A percentile compares a stretch with the other conserved stretches of the same genome.
Conservation (phyloP, 2,888 invertebrate genomes). For the Heliconius erato region DNA sequence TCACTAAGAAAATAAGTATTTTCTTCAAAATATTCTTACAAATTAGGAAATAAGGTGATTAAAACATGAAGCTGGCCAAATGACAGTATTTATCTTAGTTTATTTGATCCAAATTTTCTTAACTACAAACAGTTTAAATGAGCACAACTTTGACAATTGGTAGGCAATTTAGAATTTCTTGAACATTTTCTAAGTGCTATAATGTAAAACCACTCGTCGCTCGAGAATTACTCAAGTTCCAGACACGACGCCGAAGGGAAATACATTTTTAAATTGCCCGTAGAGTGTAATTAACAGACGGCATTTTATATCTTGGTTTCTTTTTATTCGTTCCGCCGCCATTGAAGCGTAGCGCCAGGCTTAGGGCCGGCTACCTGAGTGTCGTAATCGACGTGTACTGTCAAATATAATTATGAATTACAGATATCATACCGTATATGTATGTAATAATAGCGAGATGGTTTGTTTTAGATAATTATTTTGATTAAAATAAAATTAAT, state of each 20-base stretch:
- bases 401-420: slow-evolving; percentile 36
- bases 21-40: not conserved
- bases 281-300: slow-evolving; percentile 61
- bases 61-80: not conserved
- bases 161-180: not conserved
- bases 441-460: not conserved
- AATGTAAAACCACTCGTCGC: slow-evolving; percentile 14
- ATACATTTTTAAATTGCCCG: slow-evolving; percentile 48
- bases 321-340: slow-evolving; percentile 59
- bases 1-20: not conserved
- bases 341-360: slow-evolving; percentile 64
- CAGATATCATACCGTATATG: not conserved
- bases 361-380: slow-evolving; percentile 46
- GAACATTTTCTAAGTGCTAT: not conserved
- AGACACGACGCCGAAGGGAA: slow-evolving; percentile 40
- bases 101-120: not conserved
- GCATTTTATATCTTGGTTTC: slow-evolving; percentile 61
- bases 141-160: not conserved
- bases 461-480: not conserved
- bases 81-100: not conserved
- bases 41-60: not conserved
- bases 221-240: slow-evolving; percentile 33
- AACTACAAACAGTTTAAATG: too few relatives aligned
- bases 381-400: slow-evolving; percentile 44
- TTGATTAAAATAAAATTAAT: not conserved